Conservation (phyloP, 2,113 vertebrate genomes). For the Sterna hirundo region DNA sequence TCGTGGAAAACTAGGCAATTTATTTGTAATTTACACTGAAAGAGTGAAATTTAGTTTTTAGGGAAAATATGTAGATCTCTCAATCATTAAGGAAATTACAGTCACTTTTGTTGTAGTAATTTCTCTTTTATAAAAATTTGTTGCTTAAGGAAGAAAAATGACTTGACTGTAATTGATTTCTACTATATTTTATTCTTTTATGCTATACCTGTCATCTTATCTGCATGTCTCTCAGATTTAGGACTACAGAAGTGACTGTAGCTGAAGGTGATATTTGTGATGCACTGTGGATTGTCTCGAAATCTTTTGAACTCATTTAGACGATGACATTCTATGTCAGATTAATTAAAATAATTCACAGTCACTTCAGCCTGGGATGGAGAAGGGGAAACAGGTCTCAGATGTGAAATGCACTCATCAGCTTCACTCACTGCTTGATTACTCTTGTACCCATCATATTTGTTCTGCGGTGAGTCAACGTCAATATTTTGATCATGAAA, state of each 20-base stretch:
- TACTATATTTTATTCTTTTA: constrained; percentile 65
- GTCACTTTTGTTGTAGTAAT: constrained; percentile 62
- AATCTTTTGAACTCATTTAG: constrained; percentile 74
- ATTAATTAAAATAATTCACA: constrained; percentile 76
- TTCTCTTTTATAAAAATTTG: constrained; percentile 62
- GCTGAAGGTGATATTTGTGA: constrained; percentile 60
- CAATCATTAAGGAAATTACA: constrained; percentile 67
- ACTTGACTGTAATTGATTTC: constrained; percentile 71
- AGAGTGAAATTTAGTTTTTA: constrained; percentile 48
- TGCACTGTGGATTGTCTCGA: constrained; percentile 48
- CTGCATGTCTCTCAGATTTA: constrained; percentile 62
- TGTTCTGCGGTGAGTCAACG: constrained; percentile 4
- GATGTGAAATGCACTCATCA: constrained; percentile 42
- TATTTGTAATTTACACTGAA: constrained; percentile 69
- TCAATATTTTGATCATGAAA: constrained; percentile 2
- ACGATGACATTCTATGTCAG: constrained; percentile 64
- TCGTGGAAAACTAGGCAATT: constrained; percentile 54
- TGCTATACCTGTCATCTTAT: constrained; percentile 68
- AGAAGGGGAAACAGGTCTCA: constrained; percentile 28
- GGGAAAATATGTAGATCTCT: constrained; percentile 58
- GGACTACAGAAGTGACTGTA: constrained; percentile 33
- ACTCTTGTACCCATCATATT: not conserved
- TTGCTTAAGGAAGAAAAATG: constrained; percentile 67
- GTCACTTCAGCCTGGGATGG: constrained; percentile 35
- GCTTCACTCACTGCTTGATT: constrained; percentile 34